Evolutionary conservation across 2,888 invertebrate genomes (phyloP).

Genomic region (Cryptocephalus primarius): DNA sequence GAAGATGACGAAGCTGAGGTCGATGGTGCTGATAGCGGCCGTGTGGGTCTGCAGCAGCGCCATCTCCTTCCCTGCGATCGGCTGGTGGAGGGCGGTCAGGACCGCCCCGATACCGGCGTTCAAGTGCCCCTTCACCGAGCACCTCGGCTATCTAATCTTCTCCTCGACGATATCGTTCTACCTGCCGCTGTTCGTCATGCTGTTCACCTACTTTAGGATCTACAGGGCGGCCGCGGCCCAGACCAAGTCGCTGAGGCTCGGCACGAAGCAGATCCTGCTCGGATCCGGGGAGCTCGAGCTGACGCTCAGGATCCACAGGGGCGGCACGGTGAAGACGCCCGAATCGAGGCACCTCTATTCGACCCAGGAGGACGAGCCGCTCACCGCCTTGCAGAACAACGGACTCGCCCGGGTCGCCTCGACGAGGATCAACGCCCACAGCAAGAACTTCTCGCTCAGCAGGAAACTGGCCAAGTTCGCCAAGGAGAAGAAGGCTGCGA

Average conservation of each 20-base stretch:
- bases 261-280: constrained; percentile 81
- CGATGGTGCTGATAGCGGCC: constrained; percentile 77
- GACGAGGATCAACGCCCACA: constrained; percentile 41
- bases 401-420: constrained; percentile 61
- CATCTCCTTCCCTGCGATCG: constrained; percentile 96
- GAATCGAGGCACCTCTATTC: constrained; percentile 35
- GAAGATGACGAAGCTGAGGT: constrained; percentile 81
- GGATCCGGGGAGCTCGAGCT: constrained; percentile 78
- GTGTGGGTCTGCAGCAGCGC: constrained; percentile 96
- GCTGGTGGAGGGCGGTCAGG: constrained; percentile 87
- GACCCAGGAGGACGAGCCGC: constrained; percentile 62
- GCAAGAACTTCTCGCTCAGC: constrained; percentile 84
- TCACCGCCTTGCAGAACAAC: constrained; percentile 68
- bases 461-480: constrained; percentile 91
- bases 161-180: constrained; percentile 98
- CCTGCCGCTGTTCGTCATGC: constrained; percentile 92
- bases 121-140: constrained; percentile 94
- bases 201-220: constrained; percentile 94
- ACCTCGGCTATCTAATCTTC: constrained; percentile 91
- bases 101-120: constrained; percentile 69
- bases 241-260: constrained; percentile 79
- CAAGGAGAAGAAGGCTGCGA: constrained; percentile 92
- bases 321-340: constrained; percentile 60
- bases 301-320: constrained; percentile 87
- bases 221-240: constrained; percentile 90